Percentiles rank a stretch among this genome's conserved stretches.
Evolutionary conservation across 2,113 vertebrate genomes (phyloP).

Genomic region (Dipodomys ordii): DNA sequence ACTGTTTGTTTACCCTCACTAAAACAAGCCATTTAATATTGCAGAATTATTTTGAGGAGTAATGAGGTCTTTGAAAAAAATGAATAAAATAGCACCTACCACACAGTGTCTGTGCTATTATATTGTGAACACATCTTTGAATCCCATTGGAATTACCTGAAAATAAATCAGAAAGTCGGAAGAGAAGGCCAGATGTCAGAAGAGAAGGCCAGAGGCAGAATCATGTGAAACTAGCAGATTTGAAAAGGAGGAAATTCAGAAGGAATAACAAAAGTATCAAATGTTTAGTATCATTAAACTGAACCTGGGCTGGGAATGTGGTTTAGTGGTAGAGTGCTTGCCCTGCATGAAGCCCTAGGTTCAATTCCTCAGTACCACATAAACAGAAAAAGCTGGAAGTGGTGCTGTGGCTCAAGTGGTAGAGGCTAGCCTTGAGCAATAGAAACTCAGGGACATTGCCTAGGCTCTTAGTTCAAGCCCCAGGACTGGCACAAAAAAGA

Average conservation of each 20-base stretch:
- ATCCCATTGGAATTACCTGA: not conserved
- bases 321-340: too few relatives aligned
- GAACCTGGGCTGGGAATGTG: not conserved
- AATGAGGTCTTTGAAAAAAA: not conserved
- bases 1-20: not conserved
- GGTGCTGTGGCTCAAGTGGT: too few relatives aligned
- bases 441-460: too few relatives aligned
- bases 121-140: not conserved
- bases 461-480: too few relatives aligned
- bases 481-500: too few relatives aligned
- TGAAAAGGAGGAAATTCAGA: conserved; percentile 40
- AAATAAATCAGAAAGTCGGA: conserved; percentile 15
- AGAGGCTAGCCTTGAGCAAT: too few relatives aligned
- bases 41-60: conserved; percentile 17
- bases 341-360: too few relatives aligned
- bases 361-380: too few relatives aligned
- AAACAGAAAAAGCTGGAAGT: too few relatives aligned
- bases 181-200: not conserved
- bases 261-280: conserved; percentile 3
- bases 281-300: not conserved
- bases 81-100: not conserved
- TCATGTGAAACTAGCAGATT: not conserved
- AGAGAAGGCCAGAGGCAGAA: not conserved
- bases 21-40: not conserved
- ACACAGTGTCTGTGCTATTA: not conserved